A percentile compares a stretch with the other conserved stretches of the same genome.
Conservation (phyloP, 2,797 vertebrate genomes). For the Acipenser transmontanus region DNA sequence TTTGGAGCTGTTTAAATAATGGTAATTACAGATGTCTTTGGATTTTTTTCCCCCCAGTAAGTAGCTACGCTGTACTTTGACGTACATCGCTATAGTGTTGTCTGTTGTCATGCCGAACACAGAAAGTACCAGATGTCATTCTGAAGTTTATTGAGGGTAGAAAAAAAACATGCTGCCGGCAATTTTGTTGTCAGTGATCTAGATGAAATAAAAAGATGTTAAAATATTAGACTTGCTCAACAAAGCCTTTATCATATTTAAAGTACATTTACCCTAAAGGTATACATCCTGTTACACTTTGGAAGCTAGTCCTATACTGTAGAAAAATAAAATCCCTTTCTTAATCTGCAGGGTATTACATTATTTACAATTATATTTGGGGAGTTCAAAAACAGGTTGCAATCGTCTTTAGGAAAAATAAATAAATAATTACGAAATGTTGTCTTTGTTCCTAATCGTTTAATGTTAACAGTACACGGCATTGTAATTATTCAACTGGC, state of each 20-base stretch:
- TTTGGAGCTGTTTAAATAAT: slow-evolving; percentile 63
- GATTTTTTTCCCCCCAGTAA: slow-evolving; percentile 61
- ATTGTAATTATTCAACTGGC: too few species aligned
- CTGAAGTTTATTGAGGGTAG: slow-evolving; percentile 63
- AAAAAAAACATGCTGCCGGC: slow-evolving; percentile 63
- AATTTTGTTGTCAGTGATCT: slow-evolving; percentile 75
- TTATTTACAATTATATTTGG: too few species aligned
- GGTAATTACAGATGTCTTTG: slow-evolving; percentile 66
- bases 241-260: slow-evolving; percentile 40
- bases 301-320: slow-evolving; percentile 38
- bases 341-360: slow-evolving; percentile 37
- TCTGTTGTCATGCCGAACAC: slow-evolving; percentile 75
- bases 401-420: too few species aligned
- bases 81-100: slow-evolving; percentile 56
- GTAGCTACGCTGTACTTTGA: slow-evolving; percentile 54
- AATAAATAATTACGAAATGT: too few species aligned
- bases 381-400: too few species aligned
- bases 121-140: slow-evolving; percentile 76
- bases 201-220: slow-evolving; percentile 67
- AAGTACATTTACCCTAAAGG: slow-evolving; percentile 58
- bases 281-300: slow-evolving; percentile 48
- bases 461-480: too few species aligned
- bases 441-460: too few species aligned
- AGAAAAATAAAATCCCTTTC: slow-evolving; percentile 34
- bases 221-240: slow-evolving; percentile 61